Conservation (phyloP, 2,113 vertebrate species). For the Rhodinocichla rosea region DNA sequence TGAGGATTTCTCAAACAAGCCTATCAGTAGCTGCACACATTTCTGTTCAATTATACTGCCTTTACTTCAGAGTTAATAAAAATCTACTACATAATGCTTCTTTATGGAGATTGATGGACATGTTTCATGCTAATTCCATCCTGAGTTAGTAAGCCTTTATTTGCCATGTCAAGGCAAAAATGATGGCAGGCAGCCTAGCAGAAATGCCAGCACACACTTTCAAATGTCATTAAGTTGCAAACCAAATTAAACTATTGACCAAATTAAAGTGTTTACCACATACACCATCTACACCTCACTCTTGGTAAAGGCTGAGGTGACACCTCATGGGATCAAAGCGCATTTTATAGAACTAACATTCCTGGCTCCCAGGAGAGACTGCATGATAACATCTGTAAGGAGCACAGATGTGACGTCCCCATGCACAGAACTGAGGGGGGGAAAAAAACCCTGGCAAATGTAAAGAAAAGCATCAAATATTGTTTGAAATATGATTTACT, state of each 20-base stretch:
- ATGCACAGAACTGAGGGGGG: neutral
- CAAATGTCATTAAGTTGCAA: slow-evolving; percentile 64
- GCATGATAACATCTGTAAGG: neutral
- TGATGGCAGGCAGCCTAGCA: slow-evolving; percentile 65
- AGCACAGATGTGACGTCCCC: rapidly evolving
- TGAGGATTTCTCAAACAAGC: neutral
- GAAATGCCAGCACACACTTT: slow-evolving; percentile 67
- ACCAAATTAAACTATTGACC: slow-evolving; percentile 69
- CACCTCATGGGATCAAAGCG: neutral
- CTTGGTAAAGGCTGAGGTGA: neutral
- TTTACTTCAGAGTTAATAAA: slow-evolving; percentile 48
- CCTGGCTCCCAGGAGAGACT: neutral
- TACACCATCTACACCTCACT: neutral
- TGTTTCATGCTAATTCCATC: slow-evolving; percentile 68
- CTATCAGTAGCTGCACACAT: slow-evolving; percentile 23
- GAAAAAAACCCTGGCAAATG: neutral
- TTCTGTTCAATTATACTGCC: neutral
- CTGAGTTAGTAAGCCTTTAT: slow-evolving; percentile 60
- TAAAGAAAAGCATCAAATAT: neutral
- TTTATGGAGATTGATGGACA: slow-evolving; percentile 65
- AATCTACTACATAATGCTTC: slow-evolving; percentile 19
- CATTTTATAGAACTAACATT: neutral
- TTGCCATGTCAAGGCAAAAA: slow-evolving; percentile 60
- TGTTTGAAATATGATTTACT: neutral
- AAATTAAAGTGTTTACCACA: slow-evolving; percentile 66